Percentiles rank a stretch among this genome's conserved stretches.
These are phyloP conservation scores for Aleiodes alternator DNA, from an alignment of 2,888 invertebrate species.

Conservation along the genomic window DNA sequence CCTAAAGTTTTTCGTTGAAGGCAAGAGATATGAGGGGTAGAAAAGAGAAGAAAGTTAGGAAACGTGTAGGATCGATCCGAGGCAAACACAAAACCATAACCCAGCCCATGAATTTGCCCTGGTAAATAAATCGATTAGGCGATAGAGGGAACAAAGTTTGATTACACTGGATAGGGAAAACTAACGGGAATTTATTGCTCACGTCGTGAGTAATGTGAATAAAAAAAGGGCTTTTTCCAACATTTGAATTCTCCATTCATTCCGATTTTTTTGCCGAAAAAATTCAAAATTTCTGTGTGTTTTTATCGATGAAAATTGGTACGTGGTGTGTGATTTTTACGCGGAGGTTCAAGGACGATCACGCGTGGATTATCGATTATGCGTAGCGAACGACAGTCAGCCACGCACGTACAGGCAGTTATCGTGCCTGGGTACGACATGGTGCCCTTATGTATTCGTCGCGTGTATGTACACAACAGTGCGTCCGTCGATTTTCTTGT, in stretches of 20 bases:
- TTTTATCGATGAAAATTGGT: too few species aligned
- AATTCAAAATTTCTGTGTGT: too few species aligned
- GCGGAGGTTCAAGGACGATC: constrained; percentile 52
- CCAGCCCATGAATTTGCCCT: constrained; percentile 55
- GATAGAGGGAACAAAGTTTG: constrained; percentile 22
- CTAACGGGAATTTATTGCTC: constrained; percentile 40
- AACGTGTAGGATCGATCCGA: constrained; percentile 55
- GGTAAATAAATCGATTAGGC: constrained; percentile 39
- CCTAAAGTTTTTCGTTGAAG: too few species aligned
- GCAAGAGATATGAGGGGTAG: neutral
- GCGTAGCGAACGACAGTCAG: constrained; percentile 57
- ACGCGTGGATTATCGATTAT: constrained; percentile 58
- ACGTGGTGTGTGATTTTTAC: constrained; percentile 28
- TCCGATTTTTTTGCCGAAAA: too few species aligned
- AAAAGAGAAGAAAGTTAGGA: neutral
- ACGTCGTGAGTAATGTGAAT: too few species aligned
- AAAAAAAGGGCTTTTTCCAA: too few species aligned
- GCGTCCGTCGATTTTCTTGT: constrained; percentile 4
- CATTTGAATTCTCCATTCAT: too few species aligned
- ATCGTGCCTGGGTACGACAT: constrained; percentile 43
- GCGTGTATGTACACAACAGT: constrained; percentile 38
- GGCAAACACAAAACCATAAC: constrained; percentile 46
- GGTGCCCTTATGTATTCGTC: constrained; percentile 47
- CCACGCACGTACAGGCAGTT: constrained; percentile 55
- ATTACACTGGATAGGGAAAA: constrained; percentile 26